Evolutionary conservation across 2,888 invertebrate species (phyloP), one percentile per base, ranked within the genome.

Genomic region (Pyrocoelia pectoralis): DNA sequence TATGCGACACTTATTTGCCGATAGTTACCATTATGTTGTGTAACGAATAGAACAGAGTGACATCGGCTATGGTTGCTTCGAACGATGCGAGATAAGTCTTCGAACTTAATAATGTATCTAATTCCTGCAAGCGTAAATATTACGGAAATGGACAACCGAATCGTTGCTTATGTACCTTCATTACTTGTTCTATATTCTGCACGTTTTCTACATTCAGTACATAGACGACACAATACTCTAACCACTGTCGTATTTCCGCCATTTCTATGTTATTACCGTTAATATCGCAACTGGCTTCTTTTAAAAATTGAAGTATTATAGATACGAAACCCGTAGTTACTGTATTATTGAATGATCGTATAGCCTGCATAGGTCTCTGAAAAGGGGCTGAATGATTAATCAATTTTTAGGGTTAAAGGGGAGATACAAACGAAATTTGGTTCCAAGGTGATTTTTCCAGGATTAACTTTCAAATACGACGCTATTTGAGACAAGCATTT

Each of bases 21-120:
- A 51, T 65, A 29, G 50, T 43, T 84, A 91, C 91, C 85, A 93
- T 83, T 70, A 88, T 77, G 72, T 87, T 84, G 74, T 87, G 84
- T 52, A 93, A 79, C 5, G 86, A 83, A 81, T 90, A 89, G 76
- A 88, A 93, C 8, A 89, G 80, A 18, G 88, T 86, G 62, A 91
- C 80, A 79, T 93, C 93, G 6, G 91, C 87, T 40, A 92, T 81
- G 0, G 89, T 89, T 61, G 84, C 77, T 40, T 76, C 81, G 62
- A 86, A 82, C 0, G 85, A 85, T 15, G 86, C 85, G 56, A 89
- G 80, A 74, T 86, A 89, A 0, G 88, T 86, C 69, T 82, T 83
- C 18, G 79, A 78, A 60, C 79, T 75, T 18, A 89, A 81, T 3
- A 83, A 78, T 10, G 73, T 77, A 74, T 89, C 87, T 18, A 89